Percentiles rank a stretch among this genome's conserved stretches.
Evolutionary conservation across 1,140 invertebrate genomes (phyloP).

Genomic region (Apolygus lucorum): DNA sequence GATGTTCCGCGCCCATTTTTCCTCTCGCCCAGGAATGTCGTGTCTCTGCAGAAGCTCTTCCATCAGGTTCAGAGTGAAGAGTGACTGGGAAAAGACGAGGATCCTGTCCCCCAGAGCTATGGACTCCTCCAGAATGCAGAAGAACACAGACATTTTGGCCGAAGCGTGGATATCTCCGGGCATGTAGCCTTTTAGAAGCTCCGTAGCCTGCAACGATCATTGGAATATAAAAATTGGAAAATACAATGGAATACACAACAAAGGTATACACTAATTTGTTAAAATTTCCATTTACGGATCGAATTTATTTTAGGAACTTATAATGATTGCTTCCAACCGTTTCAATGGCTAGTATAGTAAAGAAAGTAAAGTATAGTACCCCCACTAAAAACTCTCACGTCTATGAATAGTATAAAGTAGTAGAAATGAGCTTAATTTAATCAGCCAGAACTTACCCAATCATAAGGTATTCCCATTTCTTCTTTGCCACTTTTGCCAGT

Average conservation of each 20-base stretch:
- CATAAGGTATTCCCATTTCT: constrained; percentile 71
- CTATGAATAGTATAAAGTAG: too few relatives aligned
- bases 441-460: constrained; percentile 53
- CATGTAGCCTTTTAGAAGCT: constrained; percentile 77
- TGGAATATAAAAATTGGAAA: too few relatives aligned
- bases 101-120: constrained; percentile 79
- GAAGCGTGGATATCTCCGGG: constrained; percentile 87
- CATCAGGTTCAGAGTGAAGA: constrained; percentile 93
- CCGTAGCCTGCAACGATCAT: constrained; percentile 66
- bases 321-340: too few relatives aligned
- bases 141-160: constrained; percentile 90
- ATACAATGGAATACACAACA: too few relatives aligned
- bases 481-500: constrained; percentile 47
- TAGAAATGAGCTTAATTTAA: too few relatives aligned
- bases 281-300: too few relatives aligned
- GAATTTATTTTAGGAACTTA: too few relatives aligned
- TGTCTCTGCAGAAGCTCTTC: constrained; percentile 83
- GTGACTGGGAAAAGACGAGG: constrained; percentile 92
- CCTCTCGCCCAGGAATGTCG: constrained; percentile 61
- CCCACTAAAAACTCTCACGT: too few relatives aligned
- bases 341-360: too few relatives aligned
- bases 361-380: too few relatives aligned
- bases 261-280: too few relatives aligned
- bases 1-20: constrained; percentile 74
- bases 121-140: constrained; percentile 85